These are phyloP conservation scores for Rattus rattus DNA, from an alignment of 2,113 vertebrate species.

Conservation along the genomic window DNA sequence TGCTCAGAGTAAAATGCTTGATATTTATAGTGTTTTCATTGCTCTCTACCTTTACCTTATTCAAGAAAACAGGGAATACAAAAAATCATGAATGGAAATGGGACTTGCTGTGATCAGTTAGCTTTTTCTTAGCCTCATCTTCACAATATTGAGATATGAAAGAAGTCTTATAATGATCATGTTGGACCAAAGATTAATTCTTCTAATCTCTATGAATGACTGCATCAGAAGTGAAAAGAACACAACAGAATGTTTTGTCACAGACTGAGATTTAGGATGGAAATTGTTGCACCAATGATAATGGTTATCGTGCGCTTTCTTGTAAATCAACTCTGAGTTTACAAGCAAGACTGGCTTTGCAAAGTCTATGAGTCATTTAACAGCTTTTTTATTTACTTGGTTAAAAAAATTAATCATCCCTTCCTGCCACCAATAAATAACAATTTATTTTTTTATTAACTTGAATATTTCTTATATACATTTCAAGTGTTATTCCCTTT, in stretches of 20 bases:
- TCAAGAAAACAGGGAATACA: neutral
- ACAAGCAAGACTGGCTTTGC: constrained; percentile 47
- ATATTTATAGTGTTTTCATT: neutral
- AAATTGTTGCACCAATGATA: constrained; percentile 47
- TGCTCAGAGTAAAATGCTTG: neutral
- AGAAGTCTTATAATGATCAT: neutral
- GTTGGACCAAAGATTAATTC: neutral
- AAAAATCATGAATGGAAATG: neutral
- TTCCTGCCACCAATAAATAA: constrained; percentile 45
- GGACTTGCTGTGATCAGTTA: neutral
- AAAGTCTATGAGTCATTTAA: constrained; percentile 59
- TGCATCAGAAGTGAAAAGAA: constrained; percentile 43
- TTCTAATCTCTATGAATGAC: neutral
- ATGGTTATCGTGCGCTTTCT: constrained; percentile 55
- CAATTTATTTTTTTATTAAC: neutral
- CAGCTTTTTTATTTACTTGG: constrained; percentile 55
- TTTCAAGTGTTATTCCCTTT: no score
- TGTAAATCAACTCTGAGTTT: constrained; percentile 54
- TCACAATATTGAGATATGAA: neutral
- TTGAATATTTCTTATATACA: no score
- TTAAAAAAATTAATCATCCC: constrained; percentile 71
- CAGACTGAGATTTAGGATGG: constrained; percentile 60
- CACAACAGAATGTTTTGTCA: constrained; percentile 21
- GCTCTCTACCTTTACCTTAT: neutral
- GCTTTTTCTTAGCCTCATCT: neutral